A percentile compares a stretch with the other conserved stretches of the same genome.
Conservation (phyloP, 2,113 vertebrate genomes). For the Poecile atricapillus region DNA sequence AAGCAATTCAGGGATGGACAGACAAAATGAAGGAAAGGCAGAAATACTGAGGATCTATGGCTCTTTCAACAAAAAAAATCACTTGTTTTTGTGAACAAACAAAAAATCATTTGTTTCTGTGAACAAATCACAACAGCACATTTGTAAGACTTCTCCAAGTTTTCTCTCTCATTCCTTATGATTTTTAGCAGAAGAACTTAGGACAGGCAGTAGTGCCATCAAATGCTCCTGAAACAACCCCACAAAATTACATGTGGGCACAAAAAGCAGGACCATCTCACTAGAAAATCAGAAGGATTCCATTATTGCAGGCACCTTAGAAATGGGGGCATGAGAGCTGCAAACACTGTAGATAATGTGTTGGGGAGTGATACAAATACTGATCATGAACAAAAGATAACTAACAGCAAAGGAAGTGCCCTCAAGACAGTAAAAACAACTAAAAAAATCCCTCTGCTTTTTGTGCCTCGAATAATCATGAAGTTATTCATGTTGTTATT, state of each 20-base stretch:
- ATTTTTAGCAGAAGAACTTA: not conserved
- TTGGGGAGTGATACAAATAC: not conserved
- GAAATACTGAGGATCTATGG: not conserved
- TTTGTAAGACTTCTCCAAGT: not conserved
- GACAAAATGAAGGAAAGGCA: not conserved
- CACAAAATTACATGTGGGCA: not conserved
- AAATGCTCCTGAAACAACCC: not conserved
- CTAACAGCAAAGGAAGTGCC: not conserved
- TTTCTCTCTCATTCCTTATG: not conserved
- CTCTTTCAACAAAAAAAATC: not conserved
- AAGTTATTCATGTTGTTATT: accelerated
- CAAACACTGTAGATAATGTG: not conserved
- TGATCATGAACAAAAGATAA: not conserved
- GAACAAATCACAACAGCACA: not conserved
- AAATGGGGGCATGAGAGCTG: not conserved
- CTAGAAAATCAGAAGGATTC: not conserved
- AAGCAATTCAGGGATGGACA: not conserved
- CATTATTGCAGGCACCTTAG: not conserved
- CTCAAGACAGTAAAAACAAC: not conserved
- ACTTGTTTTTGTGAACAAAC: not conserved
- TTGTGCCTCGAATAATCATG: not conserved
- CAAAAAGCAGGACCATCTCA: not conserved
- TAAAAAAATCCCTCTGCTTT: not conserved
- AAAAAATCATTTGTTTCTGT: not conserved
- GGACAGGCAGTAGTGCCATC: not conserved